phyloP scores from a whole-genome alignment of 2,888 invertebrate species.

The Lomographa bimaculata region DNA sequence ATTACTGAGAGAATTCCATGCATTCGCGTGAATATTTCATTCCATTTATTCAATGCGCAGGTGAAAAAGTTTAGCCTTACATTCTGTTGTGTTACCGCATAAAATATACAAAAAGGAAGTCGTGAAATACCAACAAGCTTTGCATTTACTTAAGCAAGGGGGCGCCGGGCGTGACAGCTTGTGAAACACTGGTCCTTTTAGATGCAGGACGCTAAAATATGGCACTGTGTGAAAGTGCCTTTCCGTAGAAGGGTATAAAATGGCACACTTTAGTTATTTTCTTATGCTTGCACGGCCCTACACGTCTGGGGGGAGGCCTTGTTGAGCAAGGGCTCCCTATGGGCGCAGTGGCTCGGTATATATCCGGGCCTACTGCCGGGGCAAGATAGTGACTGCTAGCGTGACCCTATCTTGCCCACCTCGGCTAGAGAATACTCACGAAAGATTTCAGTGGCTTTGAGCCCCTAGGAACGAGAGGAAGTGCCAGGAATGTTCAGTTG shows the following conservation, averaged over 20 bases:
- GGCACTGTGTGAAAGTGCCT: background rate
- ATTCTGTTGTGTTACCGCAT: conserved; percentile 8
- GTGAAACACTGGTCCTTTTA: conserved; percentile 3
- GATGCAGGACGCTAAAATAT: conserved; percentile 2
- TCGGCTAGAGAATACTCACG: too few relatives aligned
- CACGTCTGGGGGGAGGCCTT: too few relatives aligned
- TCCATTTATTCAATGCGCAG: conserved; percentile 8
- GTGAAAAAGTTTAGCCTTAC: conserved; percentile 9
- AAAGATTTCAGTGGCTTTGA: too few relatives aligned
- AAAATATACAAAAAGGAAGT: conserved; percentile 14
- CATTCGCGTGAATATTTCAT: conserved; percentile 13
- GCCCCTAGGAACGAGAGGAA: too few relatives aligned
- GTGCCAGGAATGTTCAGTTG: too few relatives aligned
- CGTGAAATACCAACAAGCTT: conserved; percentile 7
- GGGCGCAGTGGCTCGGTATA: too few relatives aligned
- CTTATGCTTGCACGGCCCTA: conserved; percentile 10
- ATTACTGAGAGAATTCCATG: too few relatives aligned
- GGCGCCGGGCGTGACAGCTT: conserved; percentile 6
- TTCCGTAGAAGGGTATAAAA: conserved; percentile 4
- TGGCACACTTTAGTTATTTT: conserved; percentile 4
- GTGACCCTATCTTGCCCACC: too few relatives aligned
- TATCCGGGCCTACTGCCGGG: too few relatives aligned
- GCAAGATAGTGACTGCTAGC: too few relatives aligned
- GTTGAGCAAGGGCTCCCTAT: too few relatives aligned
- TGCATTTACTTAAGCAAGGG: conserved; percentile 16